phyloP scores from a whole-genome alignment of 2,797 vertebrate species.

The Myotis daubentonii region DNA sequence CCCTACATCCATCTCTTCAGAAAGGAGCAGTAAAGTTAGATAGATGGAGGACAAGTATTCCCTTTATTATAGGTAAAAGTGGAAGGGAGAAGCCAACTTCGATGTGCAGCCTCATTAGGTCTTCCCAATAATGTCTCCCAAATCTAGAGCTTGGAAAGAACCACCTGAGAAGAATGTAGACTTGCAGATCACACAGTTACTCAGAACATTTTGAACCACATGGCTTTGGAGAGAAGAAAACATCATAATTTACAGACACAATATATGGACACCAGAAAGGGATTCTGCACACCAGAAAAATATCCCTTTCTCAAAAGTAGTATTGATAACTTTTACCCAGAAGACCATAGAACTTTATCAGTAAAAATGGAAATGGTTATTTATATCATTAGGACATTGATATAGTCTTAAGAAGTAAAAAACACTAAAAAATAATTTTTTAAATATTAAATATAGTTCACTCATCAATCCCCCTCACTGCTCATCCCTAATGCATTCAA shows the following conservation, averaged over 20 bases:
- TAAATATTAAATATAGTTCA: conserved; percentile 75
- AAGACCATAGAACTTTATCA: background rate
- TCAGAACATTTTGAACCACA: background rate
- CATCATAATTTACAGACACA: background rate
- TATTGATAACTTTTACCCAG: background rate
- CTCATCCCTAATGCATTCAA: conserved; percentile 74
- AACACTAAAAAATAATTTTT: conserved; percentile 66
- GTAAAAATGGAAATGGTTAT: background rate
- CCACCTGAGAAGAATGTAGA: background rate
- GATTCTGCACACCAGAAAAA: background rate
- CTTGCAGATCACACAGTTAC: background rate
- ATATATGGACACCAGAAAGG: background rate
- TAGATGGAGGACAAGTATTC: background rate
- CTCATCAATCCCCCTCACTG: conserved; percentile 69
- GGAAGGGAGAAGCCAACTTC: background rate
- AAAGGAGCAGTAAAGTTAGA: background rate
- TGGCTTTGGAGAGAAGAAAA: accelerated
- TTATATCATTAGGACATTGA: background rate
- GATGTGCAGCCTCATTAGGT: too few relatives aligned
- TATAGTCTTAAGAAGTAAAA: conserved; percentile 47
- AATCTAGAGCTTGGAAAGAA: background rate
- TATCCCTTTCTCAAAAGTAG: background rate
- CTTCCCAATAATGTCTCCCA: background rate
- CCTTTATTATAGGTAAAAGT: background rate
- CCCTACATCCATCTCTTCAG: background rate